Percentiles rank a stretch among this genome's conserved stretches.
Evolutionary conservation across 2,113 vertebrate genomes (phyloP).

Genomic region (Hemichromis elongatus): DNA sequence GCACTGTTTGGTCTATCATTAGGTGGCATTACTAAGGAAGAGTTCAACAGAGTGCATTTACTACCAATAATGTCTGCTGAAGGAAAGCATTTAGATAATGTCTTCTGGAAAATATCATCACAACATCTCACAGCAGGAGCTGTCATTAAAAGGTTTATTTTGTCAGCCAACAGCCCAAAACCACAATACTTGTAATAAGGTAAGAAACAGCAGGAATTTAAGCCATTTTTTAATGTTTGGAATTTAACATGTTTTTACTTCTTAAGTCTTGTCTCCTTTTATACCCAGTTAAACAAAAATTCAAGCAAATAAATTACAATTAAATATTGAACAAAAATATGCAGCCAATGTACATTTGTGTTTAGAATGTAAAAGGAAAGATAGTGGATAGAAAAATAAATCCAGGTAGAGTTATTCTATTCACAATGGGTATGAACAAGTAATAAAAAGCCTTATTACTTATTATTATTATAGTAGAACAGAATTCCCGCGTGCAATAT

Average conservation of each 20-base stretch:
- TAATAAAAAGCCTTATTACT: background rate
- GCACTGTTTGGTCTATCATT: background rate
- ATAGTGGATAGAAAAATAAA: background rate
- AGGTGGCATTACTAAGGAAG: background rate
- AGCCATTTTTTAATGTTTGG: background rate
- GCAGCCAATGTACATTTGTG: background rate
- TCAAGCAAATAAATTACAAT: background rate
- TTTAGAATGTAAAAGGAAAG: background rate
- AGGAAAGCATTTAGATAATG: background rate
- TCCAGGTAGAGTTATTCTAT: background rate
- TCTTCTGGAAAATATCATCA: background rate
- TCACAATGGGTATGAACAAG: background rate
- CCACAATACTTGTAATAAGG: background rate
- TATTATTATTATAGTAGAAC: background rate
- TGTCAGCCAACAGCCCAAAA: background rate
- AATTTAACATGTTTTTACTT: background rate
- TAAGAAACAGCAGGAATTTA: background rate
- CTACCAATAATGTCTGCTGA: background rate
- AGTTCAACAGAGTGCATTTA: background rate
- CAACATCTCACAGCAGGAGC: background rate
- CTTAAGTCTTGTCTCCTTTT: background rate
- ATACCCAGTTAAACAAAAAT: background rate
- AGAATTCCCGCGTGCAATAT: background rate
- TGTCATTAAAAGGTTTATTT: background rate
- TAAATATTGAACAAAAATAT: background rate